phyloP scores from a whole-genome alignment of 2,888 invertebrate species.

The Ariolimax columbianus region DNA sequence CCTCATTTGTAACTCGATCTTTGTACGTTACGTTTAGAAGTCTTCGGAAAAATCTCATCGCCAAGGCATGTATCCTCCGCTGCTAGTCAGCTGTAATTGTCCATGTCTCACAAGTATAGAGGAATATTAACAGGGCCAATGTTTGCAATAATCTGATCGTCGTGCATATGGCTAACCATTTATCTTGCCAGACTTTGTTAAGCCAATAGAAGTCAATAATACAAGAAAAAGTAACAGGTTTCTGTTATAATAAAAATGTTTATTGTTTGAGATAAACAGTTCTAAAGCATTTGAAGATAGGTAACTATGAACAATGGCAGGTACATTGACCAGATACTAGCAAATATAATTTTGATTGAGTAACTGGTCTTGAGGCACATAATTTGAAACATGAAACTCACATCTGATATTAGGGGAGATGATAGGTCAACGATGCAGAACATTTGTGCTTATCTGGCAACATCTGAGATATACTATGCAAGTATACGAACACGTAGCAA shows the following conservation, averaged over 20 bases:
- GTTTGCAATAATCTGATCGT: no score
- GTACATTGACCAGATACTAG: neutral
- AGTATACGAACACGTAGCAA: neutral
- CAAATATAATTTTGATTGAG: neutral
- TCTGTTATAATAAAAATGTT: neutral
- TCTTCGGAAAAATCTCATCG: no score
- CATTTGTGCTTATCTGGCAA: neutral
- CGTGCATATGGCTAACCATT: no score
- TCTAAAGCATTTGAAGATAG: slow-evolving; percentile 2
- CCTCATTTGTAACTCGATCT: no score
- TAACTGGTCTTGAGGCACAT: slow-evolving; percentile 5
- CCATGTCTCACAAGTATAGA: no score
- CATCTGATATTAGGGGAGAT: neutral
- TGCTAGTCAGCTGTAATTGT: no score
- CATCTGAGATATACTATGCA: neutral
- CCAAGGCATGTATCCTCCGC: no score
- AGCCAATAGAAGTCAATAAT: no score
- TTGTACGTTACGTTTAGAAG: no score
- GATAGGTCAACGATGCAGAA: neutral
- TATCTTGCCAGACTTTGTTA: no score
- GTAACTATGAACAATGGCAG: neutral
- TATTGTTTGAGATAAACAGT: slow-evolving; percentile 18
- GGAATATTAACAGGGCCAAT: no score
- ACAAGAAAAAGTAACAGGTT: no score
- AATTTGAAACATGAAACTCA: neutral